Conservation (phyloP, 2,113 vertebrate genomes). For the Erythrocebus patas region DNA sequence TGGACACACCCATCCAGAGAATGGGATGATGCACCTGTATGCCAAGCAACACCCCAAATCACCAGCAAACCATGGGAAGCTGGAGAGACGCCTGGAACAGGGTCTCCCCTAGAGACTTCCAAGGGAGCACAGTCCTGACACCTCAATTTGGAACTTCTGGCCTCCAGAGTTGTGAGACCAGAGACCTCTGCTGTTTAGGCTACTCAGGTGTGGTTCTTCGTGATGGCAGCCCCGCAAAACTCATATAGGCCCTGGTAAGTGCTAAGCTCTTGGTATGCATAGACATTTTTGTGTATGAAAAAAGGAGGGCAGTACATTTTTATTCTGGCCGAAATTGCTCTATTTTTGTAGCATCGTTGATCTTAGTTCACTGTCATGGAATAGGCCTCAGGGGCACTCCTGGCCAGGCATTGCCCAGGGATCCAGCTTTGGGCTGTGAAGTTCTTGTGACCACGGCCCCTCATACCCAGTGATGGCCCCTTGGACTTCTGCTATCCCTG, state of each 20-base stretch:
- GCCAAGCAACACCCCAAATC: not conserved
- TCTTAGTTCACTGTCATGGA: not conserved
- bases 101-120: rapidly evolving
- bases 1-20: not conserved
- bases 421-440: no score
- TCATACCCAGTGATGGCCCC: not conserved
- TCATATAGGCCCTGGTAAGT: rapidly evolving
- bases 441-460: not conserved
- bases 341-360: not conserved
- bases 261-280: not conserved
- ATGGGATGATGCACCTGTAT: no score
- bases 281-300: not conserved
- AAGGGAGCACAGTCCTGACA: rapidly evolving
- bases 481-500: not conserved
- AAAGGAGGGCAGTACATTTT: no score
- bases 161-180: not conserved
- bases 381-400: not conserved
- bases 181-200: not conserved
- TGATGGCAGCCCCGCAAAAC: not conserved
- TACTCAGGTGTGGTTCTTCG: not conserved
- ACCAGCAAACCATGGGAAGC: not conserved
- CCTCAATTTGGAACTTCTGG: not conserved
- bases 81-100: not conserved
- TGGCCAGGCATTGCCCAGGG: not conserved
- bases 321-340: rapidly evolving